Evolutionary conservation across 2,888 invertebrate genomes (phyloP).

Genomic region (Leptogaster cylindrica): DNA sequence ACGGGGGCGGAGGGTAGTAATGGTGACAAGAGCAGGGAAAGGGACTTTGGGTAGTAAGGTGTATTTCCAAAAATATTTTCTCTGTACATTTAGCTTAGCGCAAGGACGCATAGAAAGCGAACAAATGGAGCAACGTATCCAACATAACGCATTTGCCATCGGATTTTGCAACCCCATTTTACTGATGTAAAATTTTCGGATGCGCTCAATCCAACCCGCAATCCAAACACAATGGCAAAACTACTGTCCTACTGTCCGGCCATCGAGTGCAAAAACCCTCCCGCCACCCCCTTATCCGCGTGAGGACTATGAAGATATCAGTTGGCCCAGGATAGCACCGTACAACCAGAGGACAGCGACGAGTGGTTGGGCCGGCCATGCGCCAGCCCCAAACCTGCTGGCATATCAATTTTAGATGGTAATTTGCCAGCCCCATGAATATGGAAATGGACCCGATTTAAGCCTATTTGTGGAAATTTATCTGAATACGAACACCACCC

Average conservation of each 20-base stretch:
- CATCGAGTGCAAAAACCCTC: slow-evolving; percentile 25
- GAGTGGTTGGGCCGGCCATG: background rate
- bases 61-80: slow-evolving; percentile 38
- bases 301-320: slow-evolving; percentile 35
- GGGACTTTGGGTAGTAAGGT: no score
- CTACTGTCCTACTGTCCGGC: slow-evolving; percentile 30
- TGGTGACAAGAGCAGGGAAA: slow-evolving; percentile 6
- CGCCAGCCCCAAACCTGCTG: slow-evolving; percentile 25
- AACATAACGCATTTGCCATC: background rate
- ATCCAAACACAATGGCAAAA: slow-evolving; percentile 29
- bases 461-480: slow-evolving; percentile 43
- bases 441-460: slow-evolving; percentile 42
- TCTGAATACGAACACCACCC: slow-evolving; percentile 41
- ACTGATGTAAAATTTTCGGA: slow-evolving; percentile 1
- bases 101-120: slow-evolving; percentile 12
- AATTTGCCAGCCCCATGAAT: slow-evolving; percentile 42
- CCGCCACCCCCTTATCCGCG: background rate
- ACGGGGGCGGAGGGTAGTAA: background rate
- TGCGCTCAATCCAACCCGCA: slow-evolving; percentile 17
- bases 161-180: background rate
- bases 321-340: slow-evolving; percentile 19
- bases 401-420: slow-evolving; percentile 44
- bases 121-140: no score
- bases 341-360: background rate
- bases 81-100: slow-evolving; percentile 24